Base-by-base conservation (phyloP, 2,797 vertebrate genomes). In the Characodon lateralis region DNA sequence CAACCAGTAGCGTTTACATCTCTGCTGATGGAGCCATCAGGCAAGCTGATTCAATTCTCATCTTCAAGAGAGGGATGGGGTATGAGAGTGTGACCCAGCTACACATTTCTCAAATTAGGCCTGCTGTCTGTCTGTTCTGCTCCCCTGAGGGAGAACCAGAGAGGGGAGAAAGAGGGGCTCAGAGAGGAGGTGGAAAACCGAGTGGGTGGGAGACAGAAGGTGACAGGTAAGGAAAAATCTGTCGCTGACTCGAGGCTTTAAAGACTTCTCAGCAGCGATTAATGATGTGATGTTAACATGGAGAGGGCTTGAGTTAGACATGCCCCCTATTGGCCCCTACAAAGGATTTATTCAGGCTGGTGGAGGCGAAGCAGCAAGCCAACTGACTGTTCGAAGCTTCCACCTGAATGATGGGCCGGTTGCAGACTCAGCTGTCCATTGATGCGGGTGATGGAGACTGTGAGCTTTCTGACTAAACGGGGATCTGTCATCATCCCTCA, bases 41-140 rank as follows among this genome's bases (percentile, higher is more conserved):
- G 88, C 91, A 83, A 81, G 78, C 88, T 93, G 93, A 95, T 95
- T 95, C 88, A 89, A 94, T 92, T 94, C 87, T 89, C 88, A 78
- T 91, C 73, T 76, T 65, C 78, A 59, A 58, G 59, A 26, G 53
- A 58, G 43, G 63, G 56, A 56, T 31, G 85, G 48, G 68, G 86
- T 80, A 83, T 81, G 85, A 79, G 85, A 89, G 81, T 89, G 81
- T 74, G 87, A 92, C 89, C 85, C 82, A 78, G 87, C 85, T 81
- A 93, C 88, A 90, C 90, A 93, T 83, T 87, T 91, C 89, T 93
- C 90, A 92, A 74, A 93, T 94, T 92, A 94, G 87, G 79, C 76
- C 85, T 0, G 72, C 86, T 90, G 89, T 88, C 90, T 88, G 87
- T 91, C 92, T 83, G 80, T 84, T 87, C 72, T 22, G 48, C 78